Evolutionary conservation across 2,797 vertebrate genomes (phyloP), one percentile per base, ranked within the genome.

Genomic region (Brachyalestes nurse): DNA sequence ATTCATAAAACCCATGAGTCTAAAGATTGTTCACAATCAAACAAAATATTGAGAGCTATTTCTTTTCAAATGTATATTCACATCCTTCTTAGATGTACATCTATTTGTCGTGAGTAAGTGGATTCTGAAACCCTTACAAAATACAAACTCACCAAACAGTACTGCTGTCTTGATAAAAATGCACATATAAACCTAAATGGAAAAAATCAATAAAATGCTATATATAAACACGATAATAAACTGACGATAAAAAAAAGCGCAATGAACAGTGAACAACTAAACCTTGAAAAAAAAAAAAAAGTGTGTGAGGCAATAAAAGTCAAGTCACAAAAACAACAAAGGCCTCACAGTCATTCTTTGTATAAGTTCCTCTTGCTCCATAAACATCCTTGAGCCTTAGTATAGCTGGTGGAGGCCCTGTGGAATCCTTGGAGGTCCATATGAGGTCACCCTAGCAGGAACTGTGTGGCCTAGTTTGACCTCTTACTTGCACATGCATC

Each of bases 401-500:
- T 83, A 66, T 2, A 75, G 66, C 78, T 80, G 42, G 47, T 72
- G 13, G 67, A 75, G 74, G 38, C 71, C 57, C 61, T 69, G 38
- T 67, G 61, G 19, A 67, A 74, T 66, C 82, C 60, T 66, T 66
- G 80, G 79, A 85, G 86, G 82, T 82, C 62, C 45, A 70, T 75
- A 1, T 73, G 6, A 65, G 73, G 78, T 82, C 82, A 67, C 51
- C 42, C 14, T 69, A 49, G 21, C 53, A 78, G 34, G 69, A 85
- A 82, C 67, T 65, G 17, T 51, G 71, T 42, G 81, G 65, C 84
- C 79, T 82, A 23, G 70, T 28, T 45, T 83, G 76, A 86, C 81
- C 83, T 86, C 80, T 80, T 17, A 64, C 65, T 70, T 60, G 60
- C 72, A 81, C 45, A 58, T 61, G 74, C 67, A 34, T 71, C 76